Evolutionary conservation across 2,888 invertebrate species (phyloP).

Genomic region (Pandemis heparana): DNA sequence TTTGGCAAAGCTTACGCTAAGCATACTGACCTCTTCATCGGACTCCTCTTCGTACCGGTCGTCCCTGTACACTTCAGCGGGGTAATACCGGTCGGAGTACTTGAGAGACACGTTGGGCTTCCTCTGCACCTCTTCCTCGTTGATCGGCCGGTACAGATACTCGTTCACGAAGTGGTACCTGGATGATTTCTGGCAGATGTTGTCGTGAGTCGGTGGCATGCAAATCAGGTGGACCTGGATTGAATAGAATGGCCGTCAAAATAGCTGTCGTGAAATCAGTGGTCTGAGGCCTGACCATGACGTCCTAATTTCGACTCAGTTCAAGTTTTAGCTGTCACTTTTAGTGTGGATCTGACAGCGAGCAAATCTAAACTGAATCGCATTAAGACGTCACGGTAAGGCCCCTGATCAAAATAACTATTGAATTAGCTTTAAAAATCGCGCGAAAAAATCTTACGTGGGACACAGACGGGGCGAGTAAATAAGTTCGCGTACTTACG

Average conservation of each 20-base stretch:
- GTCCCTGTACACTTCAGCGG: constrained; percentile 91
- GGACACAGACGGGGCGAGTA: too few relatives aligned
- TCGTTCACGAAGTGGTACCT: constrained; percentile 97
- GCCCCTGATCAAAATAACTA: too few relatives aligned
- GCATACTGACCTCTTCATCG: constrained; percentile 68
- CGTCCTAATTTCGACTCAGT: too few relatives aligned
- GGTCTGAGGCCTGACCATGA: too few relatives aligned
- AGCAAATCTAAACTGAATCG: too few relatives aligned
- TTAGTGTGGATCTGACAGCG: too few relatives aligned
- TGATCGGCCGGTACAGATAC: constrained; percentile 95
- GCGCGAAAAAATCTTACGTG: too few relatives aligned
- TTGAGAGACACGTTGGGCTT: constrained; percentile 92
- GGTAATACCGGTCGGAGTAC: constrained; percentile 94
- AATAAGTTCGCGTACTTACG: too few relatives aligned
- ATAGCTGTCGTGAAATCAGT: background rate
- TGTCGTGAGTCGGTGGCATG: constrained; percentile 96
- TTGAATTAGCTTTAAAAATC: too few relatives aligned
- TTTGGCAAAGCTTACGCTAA: too few relatives aligned
- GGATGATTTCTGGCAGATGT: constrained; percentile 94
- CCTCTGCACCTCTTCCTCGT: constrained; percentile 92
- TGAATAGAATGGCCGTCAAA: background rate
- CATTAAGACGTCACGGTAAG: too few relatives aligned
- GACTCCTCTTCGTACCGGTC: constrained; percentile 81
- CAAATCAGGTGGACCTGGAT: constrained; percentile 95
- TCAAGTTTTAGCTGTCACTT: too few relatives aligned